These are phyloP conservation scores for Meiosimyza platycephala DNA, from an alignment of 2,888 invertebrate genomes.

Conservation along the genomic window DNA sequence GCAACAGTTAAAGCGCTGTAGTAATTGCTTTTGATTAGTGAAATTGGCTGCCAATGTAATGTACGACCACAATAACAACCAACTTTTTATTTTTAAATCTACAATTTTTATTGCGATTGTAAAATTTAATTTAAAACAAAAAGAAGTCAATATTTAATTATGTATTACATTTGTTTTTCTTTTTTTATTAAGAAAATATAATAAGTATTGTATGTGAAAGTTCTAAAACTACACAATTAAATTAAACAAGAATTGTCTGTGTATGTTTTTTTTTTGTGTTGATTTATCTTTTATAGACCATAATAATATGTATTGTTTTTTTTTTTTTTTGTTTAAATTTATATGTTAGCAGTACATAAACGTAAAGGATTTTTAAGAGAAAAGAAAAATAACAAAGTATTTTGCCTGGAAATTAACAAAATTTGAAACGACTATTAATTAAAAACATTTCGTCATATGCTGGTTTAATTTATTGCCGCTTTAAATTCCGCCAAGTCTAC, in stretches of 20 bases:
- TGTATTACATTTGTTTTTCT: constrained; percentile 32
- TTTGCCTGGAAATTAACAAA: no score
- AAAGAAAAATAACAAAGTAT: no score
- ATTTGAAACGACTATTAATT: no score
- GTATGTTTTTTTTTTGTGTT: constrained; percentile 16
- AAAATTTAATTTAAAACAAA: constrained; percentile 34
- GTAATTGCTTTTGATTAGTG: background rate
- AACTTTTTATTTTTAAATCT: constrained; percentile 20
- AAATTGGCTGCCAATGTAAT: background rate
- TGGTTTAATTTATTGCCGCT: no score
- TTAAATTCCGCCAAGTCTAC: no score
- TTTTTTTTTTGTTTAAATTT: background rate
- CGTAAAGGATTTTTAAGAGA: no score
- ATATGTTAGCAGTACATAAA: no score
- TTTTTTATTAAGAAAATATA: constrained; percentile 32
- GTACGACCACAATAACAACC: background rate
- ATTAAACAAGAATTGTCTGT: background rate
- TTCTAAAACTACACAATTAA: constrained; percentile 20
- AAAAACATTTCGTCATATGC: no score
- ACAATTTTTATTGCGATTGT: constrained; percentile 43
- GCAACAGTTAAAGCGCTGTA: background rate
- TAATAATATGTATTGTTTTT: background rate
- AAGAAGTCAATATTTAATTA: constrained; percentile 33
- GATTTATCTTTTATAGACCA: constrained; percentile 10
- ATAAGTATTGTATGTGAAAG: constrained; percentile 25